Conservation (phyloP, 2,797 vertebrate genomes). For the Ctenopoma kingsleyae region DNA sequence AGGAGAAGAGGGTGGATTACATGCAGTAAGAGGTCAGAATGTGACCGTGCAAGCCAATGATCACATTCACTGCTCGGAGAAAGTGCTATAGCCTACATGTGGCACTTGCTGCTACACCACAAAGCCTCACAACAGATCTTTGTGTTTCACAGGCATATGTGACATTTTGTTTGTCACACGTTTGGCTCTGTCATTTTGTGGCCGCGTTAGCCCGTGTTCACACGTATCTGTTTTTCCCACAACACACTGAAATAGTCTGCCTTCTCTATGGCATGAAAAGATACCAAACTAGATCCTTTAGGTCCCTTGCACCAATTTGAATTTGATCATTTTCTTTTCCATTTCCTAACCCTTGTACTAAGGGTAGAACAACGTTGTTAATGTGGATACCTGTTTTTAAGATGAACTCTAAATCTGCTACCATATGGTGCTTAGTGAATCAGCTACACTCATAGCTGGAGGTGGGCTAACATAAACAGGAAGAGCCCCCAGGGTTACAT, state of each 20-base stretch:
- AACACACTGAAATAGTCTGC: constrained; percentile 19
- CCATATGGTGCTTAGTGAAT: constrained; percentile 60
- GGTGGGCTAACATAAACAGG: constrained; percentile 70
- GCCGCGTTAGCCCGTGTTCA: constrained; percentile 63
- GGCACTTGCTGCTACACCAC: constrained; percentile 65
- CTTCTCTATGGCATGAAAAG: neutral
- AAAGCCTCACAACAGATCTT: constrained; percentile 56
- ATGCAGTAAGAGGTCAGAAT: constrained; percentile 34
- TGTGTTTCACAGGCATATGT: constrained; percentile 68
- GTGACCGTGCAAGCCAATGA: constrained; percentile 24
- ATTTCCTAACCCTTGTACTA: constrained; percentile 5
- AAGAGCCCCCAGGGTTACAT: constrained; percentile 65
- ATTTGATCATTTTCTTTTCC: neutral
- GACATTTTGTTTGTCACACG: constrained; percentile 79
- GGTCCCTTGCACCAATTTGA: neutral
- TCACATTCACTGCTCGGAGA: constrained; percentile 22
- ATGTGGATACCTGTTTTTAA: constrained; percentile 5
- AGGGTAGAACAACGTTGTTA: neutral
- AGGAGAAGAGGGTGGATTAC: neutral
- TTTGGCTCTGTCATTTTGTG: constrained; percentile 71
- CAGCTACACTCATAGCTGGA: constrained; percentile 53
- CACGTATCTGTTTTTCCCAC: constrained; percentile 46
- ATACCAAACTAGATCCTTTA: neutral
- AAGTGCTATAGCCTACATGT: constrained; percentile 44
- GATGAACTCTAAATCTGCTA: constrained; percentile 25